Conservation (phyloP, 2,797 vertebrate species). For the Petrocephalus sullivani region DNA sequence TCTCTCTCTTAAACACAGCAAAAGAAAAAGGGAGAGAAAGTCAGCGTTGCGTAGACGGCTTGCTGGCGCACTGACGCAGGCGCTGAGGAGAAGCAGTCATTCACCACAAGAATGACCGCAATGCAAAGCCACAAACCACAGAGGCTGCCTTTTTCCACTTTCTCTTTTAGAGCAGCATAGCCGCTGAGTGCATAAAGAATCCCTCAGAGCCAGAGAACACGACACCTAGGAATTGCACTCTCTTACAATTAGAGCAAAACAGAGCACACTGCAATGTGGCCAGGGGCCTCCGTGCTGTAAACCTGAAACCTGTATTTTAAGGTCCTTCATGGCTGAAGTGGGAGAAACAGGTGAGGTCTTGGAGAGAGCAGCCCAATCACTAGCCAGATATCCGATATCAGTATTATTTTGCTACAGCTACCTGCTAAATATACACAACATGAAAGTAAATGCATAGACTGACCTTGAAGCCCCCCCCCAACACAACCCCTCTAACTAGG, state of each 20-base stretch:
- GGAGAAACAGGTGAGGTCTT: not conserved
- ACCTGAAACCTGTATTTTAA: not conserved
- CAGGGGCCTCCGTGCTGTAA: not conserved
- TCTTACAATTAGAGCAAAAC: not conserved
- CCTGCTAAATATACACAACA: not conserved
- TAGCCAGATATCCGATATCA: not conserved
- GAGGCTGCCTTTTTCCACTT: not conserved
- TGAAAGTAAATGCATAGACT: not conserved
- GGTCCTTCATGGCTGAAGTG: not conserved
- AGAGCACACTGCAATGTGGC: not conserved
- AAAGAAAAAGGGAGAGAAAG: not conserved
- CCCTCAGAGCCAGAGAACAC: not conserved
- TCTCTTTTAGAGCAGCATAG: not conserved
- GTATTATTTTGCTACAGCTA: not conserved
- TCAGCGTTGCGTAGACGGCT: not conserved
- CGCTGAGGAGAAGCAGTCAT: not conserved
- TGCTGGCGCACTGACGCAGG: not conserved
- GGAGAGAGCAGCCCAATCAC: not conserved
- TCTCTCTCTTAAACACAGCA: not conserved
- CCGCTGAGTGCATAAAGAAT: not conserved
- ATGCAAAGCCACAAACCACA: not conserved
- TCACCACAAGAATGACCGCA: not conserved
- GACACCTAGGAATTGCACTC: not conserved
- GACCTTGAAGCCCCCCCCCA: not conserved
- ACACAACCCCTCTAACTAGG: not conserved